These are phyloP conservation scores for Drosophila saltans DNA, from an alignment of 1,140 invertebrate genomes.

Conservation along the genomic window DNA sequence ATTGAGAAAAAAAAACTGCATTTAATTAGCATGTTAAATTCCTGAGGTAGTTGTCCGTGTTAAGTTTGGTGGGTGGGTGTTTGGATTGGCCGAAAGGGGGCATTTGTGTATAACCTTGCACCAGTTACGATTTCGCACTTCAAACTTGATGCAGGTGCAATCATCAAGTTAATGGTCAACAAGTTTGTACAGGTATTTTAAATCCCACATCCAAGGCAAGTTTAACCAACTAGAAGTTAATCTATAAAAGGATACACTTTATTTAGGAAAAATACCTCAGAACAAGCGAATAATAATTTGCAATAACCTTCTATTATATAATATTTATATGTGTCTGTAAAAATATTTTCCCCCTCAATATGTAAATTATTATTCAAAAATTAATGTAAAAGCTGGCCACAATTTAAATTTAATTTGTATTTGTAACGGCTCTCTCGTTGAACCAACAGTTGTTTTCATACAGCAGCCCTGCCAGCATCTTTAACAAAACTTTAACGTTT, in stretches of 20 bases:
- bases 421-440: not conserved
- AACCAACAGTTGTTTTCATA: slow-evolving; percentile 2
- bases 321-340: no score
- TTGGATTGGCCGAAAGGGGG: not conserved
- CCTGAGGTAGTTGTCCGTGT: not conserved
- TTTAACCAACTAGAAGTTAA: no score
- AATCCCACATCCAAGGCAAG: no score
- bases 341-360: no score
- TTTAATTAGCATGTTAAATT: slow-evolving; percentile 39
- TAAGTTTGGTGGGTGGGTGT: not conserved
- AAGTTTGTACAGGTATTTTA: not conserved
- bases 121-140: slow-evolving; percentile 18
- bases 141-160: not conserved
- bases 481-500: not conserved
- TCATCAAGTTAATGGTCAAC: not conserved
- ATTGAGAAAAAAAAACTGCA: slow-evolving; percentile 32
- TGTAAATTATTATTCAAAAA: no score
- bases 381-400: no score
- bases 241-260: no score
- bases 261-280: no score
- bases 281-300: no score
- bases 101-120: slow-evolving; percentile 38
- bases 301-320: no score
- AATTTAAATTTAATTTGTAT: not conserved
- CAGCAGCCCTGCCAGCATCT: slow-evolving; percentile 1